These are phyloP conservation scores for Amitus sp. DNA, from an alignment of 2,888 invertebrate species.

Conservation along the genomic window DNA sequence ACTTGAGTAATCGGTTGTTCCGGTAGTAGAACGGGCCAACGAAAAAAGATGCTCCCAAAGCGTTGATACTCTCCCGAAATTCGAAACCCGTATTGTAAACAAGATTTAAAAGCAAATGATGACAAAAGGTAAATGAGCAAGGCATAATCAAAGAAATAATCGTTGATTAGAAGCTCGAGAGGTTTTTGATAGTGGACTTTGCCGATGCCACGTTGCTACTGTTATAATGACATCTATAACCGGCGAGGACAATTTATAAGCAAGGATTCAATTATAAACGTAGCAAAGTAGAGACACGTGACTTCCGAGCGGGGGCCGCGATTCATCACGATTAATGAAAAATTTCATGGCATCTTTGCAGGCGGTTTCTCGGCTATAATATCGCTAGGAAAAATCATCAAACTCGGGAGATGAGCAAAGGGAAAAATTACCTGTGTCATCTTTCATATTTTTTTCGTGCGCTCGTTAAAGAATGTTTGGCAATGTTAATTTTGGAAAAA, in stretches of 20 bases:
- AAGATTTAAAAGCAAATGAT: neutral
- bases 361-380: too few relatives aligned
- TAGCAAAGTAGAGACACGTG: conserved; percentile 36
- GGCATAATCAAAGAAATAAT: conserved; percentile 32
- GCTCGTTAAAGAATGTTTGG: too few relatives aligned
- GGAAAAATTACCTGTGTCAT: too few relatives aligned
- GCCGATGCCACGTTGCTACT: conserved; percentile 5
- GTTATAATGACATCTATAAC: conserved; percentile 37
- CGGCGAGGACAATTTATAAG: conserved; percentile 24
- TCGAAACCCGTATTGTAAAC: too few relatives aligned
- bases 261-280: conserved; percentile 39
- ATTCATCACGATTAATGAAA: conserved; percentile 30
- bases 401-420: too few relatives aligned
- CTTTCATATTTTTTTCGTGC: too few relatives aligned
- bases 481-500: too few relatives aligned
- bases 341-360: conserved; percentile 3
- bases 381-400: too few relatives aligned
- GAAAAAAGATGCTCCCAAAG: too few relatives aligned
- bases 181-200: neutral
- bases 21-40: too few relatives aligned
- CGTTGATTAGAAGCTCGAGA: conserved; percentile 22
- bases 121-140: conserved; percentile 8
- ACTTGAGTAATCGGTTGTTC: too few relatives aligned
- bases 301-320: conserved; percentile 32
- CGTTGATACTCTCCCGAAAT: too few relatives aligned